These are phyloP conservation scores for Setipinna tenuifilis DNA, from an alignment of 2,797 vertebrate species.

Conservation along the genomic window DNA sequence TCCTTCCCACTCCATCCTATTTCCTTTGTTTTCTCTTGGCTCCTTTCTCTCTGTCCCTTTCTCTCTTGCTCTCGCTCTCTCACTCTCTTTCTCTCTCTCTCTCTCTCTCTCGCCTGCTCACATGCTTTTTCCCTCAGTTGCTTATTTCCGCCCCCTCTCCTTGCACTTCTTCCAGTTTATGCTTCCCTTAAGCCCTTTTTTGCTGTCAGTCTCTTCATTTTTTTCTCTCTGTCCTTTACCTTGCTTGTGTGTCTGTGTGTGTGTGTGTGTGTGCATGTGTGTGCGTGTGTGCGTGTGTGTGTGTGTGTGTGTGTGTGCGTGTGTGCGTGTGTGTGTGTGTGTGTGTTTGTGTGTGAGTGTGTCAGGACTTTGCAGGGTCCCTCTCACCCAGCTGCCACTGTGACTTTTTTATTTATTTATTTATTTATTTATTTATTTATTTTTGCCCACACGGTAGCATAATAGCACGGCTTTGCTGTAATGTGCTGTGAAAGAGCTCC, in stretches of 20 bases:
- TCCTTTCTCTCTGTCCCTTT: constrained; percentile 13
- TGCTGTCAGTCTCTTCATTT: constrained; percentile 67
- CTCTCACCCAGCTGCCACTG: constrained; percentile 44
- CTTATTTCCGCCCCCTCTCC: constrained; percentile 34
- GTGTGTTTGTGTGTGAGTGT: constrained; percentile 51
- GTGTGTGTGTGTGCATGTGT: not conserved
- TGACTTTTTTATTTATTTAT: constrained; percentile 50
- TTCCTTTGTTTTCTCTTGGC: constrained; percentile 49
- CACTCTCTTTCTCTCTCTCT: not conserved
- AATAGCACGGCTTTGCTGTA: constrained; percentile 55
- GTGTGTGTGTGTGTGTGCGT: constrained; percentile 31
- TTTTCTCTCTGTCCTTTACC: constrained; percentile 53
- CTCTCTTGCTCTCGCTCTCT: not conserved
- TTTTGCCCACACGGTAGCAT: constrained; percentile 40
- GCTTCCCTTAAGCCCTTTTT: constrained; percentile 67
- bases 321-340: constrained; percentile 53
- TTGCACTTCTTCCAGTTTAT: constrained; percentile 56
- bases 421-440: not conserved
- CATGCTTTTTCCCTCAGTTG: constrained; percentile 20
- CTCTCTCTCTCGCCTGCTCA: not conserved
- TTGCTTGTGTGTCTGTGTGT: not conserved
- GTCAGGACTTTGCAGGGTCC: constrained; percentile 56
- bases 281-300: not conserved
- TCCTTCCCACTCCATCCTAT: constrained; percentile 56
- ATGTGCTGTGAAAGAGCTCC: constrained; percentile 48